Evolutionary conservation across 2,797 vertebrate genomes (phyloP).

Genomic region (Phoxinus dragarum): DNA sequence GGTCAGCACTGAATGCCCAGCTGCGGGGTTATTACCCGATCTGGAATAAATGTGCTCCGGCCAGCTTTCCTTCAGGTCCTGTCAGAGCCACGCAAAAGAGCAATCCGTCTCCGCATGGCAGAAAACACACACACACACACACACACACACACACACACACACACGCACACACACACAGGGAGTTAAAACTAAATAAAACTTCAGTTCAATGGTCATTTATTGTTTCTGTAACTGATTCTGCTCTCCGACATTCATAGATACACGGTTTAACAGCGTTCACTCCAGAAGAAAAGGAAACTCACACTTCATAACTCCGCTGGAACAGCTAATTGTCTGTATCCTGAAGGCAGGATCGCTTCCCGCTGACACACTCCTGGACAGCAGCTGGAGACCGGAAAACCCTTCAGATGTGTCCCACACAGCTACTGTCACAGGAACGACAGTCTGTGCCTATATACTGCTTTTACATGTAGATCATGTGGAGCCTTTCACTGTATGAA

Average conservation of each 20-base stretch:
- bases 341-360: conserved; percentile 69
- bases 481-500: not conserved
- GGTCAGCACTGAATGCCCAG: conserved; percentile 68
- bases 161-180: not conserved
- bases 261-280: not conserved
- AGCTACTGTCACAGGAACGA: not conserved
- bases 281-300: conserved; percentile 25
- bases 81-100: conserved; percentile 72
- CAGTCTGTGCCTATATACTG: conserved; percentile 10
- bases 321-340: conserved; percentile 62
- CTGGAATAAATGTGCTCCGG: conserved; percentile 65
- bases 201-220: not conserved
- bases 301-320: conserved; percentile 65
- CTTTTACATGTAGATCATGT: conserved; percentile 12
- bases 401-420: not conserved
- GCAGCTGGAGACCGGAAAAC: conserved; percentile 62
- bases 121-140: conserved; percentile 11
- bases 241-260: not conserved
- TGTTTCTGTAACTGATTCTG: not conserved
- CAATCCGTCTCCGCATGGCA: conserved; percentile 77
- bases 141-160: too few species aligned
- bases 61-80: conserved; percentile 69
- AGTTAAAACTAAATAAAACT: not conserved
- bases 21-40: conserved; percentile 73
- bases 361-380: conserved; percentile 68